phyloP scores from a whole-genome alignment of 2,888 invertebrate species.

The Agrenia bidenticulata region DNA sequence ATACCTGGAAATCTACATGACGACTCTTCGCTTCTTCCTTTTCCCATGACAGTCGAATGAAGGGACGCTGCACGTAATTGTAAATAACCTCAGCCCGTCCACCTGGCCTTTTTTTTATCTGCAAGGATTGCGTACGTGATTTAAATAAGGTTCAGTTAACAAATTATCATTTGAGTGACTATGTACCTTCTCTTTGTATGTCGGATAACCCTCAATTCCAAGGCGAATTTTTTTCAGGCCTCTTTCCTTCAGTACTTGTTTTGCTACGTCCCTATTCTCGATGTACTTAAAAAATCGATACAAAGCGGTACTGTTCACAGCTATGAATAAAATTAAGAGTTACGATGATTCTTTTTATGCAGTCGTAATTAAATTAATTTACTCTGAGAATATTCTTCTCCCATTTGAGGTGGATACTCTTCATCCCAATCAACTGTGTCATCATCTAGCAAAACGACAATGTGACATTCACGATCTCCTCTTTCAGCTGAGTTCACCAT shows the following conservation, averaged over 20 bases:
- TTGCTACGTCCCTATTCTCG: conserved; percentile 98
- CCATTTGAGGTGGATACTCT: conserved; percentile 99
- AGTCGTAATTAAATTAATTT: conserved; percentile 53
- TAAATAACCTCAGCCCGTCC: conserved; percentile 97
- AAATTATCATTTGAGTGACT: no score
- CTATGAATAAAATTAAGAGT: conserved; percentile 61
- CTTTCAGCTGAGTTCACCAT: conserved; percentile 93
- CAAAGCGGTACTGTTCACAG: conserved; percentile 91
- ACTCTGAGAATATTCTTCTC: conserved; percentile 97
- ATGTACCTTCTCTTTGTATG: conserved; percentile 97
- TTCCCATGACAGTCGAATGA: conserved; percentile 99
- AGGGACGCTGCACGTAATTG: conserved; percentile 98
- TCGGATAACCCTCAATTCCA: conserved; percentile 98
- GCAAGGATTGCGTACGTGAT: no score
- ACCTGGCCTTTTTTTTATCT: conserved; percentile 80
- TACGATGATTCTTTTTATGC: background rate
- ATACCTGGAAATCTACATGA: conserved; percentile 86
- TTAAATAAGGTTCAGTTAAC: background rate
- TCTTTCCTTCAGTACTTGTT: conserved; percentile 97
- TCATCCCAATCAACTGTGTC: conserved; percentile 98
- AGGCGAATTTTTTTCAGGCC: conserved; percentile 97
- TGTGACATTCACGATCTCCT: conserved; percentile 96
- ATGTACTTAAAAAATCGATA: conserved; percentile 99
- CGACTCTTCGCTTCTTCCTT: conserved; percentile 99
- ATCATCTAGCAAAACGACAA: conserved; percentile 93